A percentile compares a stretch with the other conserved stretches of the same genome.
phyloP scores from a whole-genome alignment of 2,888 invertebrate species.

The Xestia xanthographa region DNA sequence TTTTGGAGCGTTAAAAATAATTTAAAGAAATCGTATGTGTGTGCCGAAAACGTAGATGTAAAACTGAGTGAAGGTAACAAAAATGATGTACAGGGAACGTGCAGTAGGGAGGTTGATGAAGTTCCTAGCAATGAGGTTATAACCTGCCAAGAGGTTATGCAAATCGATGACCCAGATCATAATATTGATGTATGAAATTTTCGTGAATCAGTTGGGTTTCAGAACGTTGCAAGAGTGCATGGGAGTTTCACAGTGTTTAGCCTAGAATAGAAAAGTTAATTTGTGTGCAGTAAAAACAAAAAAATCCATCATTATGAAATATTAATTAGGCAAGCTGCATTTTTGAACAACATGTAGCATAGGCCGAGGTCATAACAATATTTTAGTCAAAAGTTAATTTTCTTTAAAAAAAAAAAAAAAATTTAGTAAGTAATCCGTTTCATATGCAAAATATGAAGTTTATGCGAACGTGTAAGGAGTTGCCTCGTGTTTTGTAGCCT shows the following conservation, averaged over 20 bases:
- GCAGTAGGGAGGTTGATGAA: constrained; percentile 11
- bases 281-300: background rate
- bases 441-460: constrained; percentile 43
- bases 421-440: constrained; percentile 8
- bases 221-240: constrained; percentile 30
- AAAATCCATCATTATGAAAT: background rate
- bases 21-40: background rate
- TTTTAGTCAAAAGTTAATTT: constrained; percentile 4
- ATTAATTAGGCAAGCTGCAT: constrained; percentile 3
- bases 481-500: constrained; percentile 27
- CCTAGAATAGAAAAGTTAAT: background rate
- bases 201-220: constrained; percentile 27
- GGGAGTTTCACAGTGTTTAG: background rate
- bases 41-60: background rate
- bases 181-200: constrained; percentile 44
- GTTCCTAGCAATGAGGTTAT: constrained; percentile 10
- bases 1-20: background rate
- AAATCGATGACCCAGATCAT: constrained; percentile 55
- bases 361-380: constrained; percentile 12
- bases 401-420: background rate
- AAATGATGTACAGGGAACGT: background rate
- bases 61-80: background rate
- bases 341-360: too few species aligned
- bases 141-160: constrained; percentile 25
- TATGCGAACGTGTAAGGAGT: constrained; percentile 33